Conservation (phyloP, 2,113 vertebrate genomes). For the Actenoides hombroni region DNA sequence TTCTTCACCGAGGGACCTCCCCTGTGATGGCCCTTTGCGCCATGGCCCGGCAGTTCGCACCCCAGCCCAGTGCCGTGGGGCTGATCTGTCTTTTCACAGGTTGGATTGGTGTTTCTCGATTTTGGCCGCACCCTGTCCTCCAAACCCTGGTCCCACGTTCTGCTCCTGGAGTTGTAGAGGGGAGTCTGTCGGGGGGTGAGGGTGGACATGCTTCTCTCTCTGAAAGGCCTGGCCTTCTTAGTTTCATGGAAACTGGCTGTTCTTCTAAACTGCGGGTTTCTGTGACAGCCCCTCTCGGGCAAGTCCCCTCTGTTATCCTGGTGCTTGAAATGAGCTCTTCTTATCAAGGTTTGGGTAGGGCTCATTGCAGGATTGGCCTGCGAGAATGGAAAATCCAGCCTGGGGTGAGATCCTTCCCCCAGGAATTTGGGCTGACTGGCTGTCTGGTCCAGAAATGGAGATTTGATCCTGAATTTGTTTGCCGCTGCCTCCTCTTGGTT, state of each 20-base stretch:
- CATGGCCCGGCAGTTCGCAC: background rate
- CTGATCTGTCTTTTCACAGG: conserved; percentile 56
- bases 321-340: conserved; percentile 74
- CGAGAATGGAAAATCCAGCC: conserved; percentile 65
- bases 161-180: conserved; percentile 74
- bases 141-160: conserved; percentile 75
- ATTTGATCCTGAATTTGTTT: conserved; percentile 79
- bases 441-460: conserved; percentile 78
- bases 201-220: conserved; percentile 91
- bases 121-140: conserved; percentile 71
- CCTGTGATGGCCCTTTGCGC: conserved; percentile 19
- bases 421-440: conserved; percentile 10
- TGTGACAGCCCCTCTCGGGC: conserved; percentile 75
- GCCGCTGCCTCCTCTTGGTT: conserved; percentile 71
- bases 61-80: background rate
- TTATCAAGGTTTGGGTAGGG: conserved; percentile 69
- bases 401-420: conserved; percentile 71
- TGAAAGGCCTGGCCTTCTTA: conserved; percentile 82
- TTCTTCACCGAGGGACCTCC: conserved; percentile 47
- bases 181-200: conserved; percentile 78
- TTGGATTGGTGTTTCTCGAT: conserved; percentile 19
- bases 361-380: conserved; percentile 50
- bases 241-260: conserved; percentile 91
- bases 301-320: conserved; percentile 83
- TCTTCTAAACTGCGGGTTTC: conserved; percentile 85